These are phyloP conservation scores for Aleadryas rufinucha DNA, from an alignment of 2,113 vertebrate species.

Conservation along the genomic window DNA sequence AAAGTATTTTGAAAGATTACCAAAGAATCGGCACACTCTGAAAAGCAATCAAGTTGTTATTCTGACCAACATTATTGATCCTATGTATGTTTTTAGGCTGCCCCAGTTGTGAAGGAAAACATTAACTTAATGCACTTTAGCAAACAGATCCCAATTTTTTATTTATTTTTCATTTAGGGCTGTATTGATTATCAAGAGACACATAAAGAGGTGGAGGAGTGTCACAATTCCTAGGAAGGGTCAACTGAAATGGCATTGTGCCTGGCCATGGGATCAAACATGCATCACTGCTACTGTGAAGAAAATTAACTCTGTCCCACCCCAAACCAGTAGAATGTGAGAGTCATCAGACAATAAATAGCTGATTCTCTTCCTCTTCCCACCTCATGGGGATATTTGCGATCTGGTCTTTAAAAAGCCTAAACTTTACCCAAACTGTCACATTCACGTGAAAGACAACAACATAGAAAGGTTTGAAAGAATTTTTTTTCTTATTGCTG, in stretches of 20 bases:
- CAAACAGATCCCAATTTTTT: neutral
- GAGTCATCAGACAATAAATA: neutral
- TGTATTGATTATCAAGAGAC: neutral
- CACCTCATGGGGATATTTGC: neutral
- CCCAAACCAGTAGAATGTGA: neutral
- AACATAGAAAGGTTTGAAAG: neutral
- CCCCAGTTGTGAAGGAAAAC: neutral
- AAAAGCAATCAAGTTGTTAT: neutral
- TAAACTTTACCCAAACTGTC: neutral
- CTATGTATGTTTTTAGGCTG: neutral
- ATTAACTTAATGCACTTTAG: neutral
- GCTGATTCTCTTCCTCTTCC: neutral
- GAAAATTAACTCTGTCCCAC: neutral
- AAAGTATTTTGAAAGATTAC: neutral
- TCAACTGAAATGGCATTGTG: neutral
- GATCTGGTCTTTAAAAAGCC: neutral
- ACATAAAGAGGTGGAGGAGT: neutral
- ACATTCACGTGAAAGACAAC: neutral
- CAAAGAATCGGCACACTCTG: neutral
- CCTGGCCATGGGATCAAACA: neutral
- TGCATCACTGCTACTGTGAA: neutral
- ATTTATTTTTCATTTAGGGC: neutral
- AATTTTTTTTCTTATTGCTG: neutral
- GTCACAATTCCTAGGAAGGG: neutral
- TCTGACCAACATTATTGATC: neutral